Evolutionary conservation across 2,888 invertebrate species (phyloP).

Genomic region (Axea sp.): DNA sequence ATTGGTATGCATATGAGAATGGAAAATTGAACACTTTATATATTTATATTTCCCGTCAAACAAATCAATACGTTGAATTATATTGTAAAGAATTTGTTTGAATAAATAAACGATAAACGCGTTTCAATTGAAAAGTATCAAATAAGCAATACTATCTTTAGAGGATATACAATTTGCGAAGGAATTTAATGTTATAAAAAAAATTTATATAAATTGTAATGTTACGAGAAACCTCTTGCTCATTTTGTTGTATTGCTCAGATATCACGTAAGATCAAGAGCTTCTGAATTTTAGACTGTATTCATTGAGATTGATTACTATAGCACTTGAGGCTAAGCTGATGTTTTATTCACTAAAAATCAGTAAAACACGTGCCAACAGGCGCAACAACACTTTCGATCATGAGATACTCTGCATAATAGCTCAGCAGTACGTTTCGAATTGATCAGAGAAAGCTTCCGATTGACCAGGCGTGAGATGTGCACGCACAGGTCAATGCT

Average conservation of each 20-base stretch:
- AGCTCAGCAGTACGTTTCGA: slow-evolving; percentile 10
- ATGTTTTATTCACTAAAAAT: slow-evolving; percentile 54
- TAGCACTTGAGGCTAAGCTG: slow-evolving; percentile 16
- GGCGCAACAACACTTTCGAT: slow-evolving; percentile 48
- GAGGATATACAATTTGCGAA: too few relatives aligned
- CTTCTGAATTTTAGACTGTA: slow-evolving; percentile 15
- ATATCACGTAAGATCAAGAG: slow-evolving; percentile 38
- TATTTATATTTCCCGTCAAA: too few relatives aligned
- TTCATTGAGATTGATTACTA: slow-evolving; percentile 33
- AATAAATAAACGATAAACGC: too few relatives aligned
- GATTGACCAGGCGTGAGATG: too few relatives aligned
- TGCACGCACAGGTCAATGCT: too few relatives aligned
- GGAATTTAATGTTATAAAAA: too few relatives aligned
- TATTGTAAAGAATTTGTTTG: too few relatives aligned
- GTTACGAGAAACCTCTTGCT: slow-evolving; percentile 12
- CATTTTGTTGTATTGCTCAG: slow-evolving; percentile 15
- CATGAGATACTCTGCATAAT: slow-evolving; percentile 41
- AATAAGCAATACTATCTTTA: too few relatives aligned
- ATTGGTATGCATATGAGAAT: too few relatives aligned
- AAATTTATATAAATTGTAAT: background rate
- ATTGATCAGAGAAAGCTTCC: slow-evolving; percentile 57
- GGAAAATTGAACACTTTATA: too few relatives aligned
- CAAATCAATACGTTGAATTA: too few relatives aligned
- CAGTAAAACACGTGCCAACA: slow-evolving; percentile 52
- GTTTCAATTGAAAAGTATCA: too few relatives aligned